Evolutionary conservation across 2,797 vertebrate genomes (phyloP).

Genomic region (Catamblyrhynchus diadema): DNA sequence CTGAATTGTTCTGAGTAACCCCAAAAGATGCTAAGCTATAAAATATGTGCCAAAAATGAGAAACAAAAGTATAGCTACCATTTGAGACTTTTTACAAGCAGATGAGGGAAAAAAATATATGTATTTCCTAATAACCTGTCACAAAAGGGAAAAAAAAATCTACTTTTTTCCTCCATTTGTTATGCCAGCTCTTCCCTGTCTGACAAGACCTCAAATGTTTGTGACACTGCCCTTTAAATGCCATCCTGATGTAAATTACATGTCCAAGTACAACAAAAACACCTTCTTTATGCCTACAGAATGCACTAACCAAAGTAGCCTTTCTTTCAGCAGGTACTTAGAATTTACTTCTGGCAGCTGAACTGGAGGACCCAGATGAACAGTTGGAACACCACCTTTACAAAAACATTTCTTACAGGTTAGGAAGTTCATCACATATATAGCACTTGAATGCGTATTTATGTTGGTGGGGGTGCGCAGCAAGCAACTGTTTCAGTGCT

Average conservation of each 20-base stretch:
- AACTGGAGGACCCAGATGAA: neutral
- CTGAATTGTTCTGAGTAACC: neutral
- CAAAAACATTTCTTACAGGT: neutral
- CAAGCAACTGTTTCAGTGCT: neutral
- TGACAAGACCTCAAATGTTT: neutral
- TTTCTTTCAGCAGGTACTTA: neutral
- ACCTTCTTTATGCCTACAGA: neutral
- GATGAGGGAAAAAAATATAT: neutral
- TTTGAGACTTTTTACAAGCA: neutral
- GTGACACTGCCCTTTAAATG: neutral
- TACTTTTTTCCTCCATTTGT: neutral
- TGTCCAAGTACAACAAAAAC: neutral
- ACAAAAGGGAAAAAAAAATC: neutral
- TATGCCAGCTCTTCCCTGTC: neutral
- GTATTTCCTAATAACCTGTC: neutral
- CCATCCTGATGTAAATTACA: neutral
- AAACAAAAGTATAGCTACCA: neutral
- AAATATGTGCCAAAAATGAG: neutral
- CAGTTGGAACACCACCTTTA: neutral
- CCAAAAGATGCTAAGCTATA: neutral
- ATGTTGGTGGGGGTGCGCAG: neutral
- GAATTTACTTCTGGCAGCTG: neutral
- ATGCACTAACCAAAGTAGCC: neutral
- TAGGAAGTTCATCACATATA: neutral
- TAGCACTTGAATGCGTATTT: rapidly evolving